These are phyloP conservation scores for Gymnogyps californianus DNA, from an alignment of 2,113 vertebrate genomes.

Conservation along the genomic window DNA sequence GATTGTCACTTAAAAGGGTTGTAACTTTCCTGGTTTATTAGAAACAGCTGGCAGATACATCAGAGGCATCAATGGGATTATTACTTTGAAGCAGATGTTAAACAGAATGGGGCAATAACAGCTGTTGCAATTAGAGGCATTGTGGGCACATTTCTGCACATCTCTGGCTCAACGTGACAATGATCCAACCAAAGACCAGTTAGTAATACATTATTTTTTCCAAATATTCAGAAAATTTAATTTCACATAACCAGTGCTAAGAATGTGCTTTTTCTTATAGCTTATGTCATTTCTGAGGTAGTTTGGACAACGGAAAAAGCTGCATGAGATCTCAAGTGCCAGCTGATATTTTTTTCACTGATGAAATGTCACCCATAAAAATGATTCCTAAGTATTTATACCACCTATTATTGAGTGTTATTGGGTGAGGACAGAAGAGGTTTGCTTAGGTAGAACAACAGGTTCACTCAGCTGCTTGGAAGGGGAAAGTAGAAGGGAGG, in stretches of 20 bases:
- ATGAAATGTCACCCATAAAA: neutral
- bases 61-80: conserved; percentile 7
- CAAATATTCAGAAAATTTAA: neutral
- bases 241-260: neutral
- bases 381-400: neutral
- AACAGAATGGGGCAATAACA: conserved; percentile 47
- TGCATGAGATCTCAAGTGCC: neutral
- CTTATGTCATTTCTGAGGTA: neutral
- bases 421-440: neutral
- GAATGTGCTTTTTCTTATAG: neutral
- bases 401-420: neutral
- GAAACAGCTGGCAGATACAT: conserved; percentile 58
- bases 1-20: conserved; percentile 56
- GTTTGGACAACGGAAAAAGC: neutral
- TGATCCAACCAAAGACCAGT: conserved; percentile 19
- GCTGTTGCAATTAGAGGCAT: conserved; percentile 47
- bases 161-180: conserved; percentile 38
- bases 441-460: neutral
- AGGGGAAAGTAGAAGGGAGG: neutral
- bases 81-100: conserved; percentile 64
- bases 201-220: neutral
- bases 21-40: conserved; percentile 55
- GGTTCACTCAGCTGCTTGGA: neutral
- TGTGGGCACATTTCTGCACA: conserved; percentile 14
- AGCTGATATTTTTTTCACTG: neutral